phyloP scores from a whole-genome alignment of 1,140 invertebrate genomes.

The Hypsibius dujardini region DNA sequence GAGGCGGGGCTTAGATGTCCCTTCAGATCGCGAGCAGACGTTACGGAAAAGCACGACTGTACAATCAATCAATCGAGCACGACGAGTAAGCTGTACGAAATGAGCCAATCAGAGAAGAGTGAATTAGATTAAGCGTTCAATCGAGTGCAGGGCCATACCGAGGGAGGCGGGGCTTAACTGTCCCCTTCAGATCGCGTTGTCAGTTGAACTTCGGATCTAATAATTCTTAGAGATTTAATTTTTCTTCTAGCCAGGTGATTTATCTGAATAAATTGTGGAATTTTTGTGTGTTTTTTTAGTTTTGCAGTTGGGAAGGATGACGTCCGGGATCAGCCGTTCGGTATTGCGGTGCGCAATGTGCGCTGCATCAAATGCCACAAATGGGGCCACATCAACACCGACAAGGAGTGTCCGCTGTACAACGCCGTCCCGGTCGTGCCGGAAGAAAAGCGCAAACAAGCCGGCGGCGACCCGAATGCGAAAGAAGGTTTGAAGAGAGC shows the following conservation, averaged over 20 bases:
- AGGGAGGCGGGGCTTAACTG: too few species aligned
- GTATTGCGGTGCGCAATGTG: constrained; percentile 89
- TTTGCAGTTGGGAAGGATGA: constrained; percentile 87
- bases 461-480: constrained; percentile 19
- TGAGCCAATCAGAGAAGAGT: too few species aligned
- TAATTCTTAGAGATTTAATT: constrained; percentile 16
- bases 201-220: too few species aligned
- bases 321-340: constrained; percentile 95
- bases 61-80: too few species aligned
- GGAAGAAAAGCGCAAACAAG: constrained; percentile 31
- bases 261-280: constrained; percentile 20
- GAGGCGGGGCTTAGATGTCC: too few species aligned
- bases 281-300: constrained; percentile 36
- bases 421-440: constrained; percentile 44
- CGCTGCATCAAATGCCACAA: constrained; percentile 96
- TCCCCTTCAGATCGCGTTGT: too few species aligned
- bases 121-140: too few species aligned
- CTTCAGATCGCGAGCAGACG: too few species aligned
- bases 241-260: background rate
- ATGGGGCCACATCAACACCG: constrained; percentile 99
- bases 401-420: constrained; percentile 84
- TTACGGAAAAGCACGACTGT: too few species aligned
- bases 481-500: constrained; percentile 18
- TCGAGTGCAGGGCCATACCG: too few species aligned
- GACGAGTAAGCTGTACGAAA: too few species aligned